phyloP scores from a whole-genome alignment of 2,113 vertebrate species.

The Chrysochloris asiatica region DNA sequence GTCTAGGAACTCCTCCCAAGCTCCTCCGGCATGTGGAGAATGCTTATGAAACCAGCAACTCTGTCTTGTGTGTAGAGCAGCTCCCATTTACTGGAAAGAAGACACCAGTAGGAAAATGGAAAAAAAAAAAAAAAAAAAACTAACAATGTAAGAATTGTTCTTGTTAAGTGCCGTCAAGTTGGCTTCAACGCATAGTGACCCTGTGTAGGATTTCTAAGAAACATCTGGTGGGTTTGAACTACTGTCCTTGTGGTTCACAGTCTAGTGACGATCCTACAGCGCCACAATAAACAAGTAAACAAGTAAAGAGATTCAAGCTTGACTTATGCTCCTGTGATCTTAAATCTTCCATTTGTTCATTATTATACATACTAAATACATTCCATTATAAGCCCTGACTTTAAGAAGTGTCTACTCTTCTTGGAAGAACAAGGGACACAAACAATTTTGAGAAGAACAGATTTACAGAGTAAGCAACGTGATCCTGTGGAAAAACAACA shows the following conservation, averaged over 20 bases:
- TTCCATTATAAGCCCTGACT: neutral
- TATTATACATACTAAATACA: neutral
- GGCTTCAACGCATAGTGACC: too few relatives aligned
- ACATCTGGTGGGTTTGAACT: too few relatives aligned
- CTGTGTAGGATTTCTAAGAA: too few relatives aligned
- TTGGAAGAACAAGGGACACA: neutral
- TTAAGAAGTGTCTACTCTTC: neutral
- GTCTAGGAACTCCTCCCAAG: neutral
- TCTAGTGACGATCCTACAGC: too few relatives aligned
- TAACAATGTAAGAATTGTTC: neutral
- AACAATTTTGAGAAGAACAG: neutral
- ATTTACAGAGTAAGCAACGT: neutral
- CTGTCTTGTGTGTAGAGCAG: neutral
- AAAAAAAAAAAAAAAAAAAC: neutral
- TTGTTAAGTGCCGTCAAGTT: too few relatives aligned
- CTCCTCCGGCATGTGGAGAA: conserved; percentile 29
- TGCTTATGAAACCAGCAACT: conserved; percentile 13
- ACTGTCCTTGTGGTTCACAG: too few relatives aligned
- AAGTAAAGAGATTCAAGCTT: neutral
- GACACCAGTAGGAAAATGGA: neutral
- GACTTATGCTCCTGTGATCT: neutral
- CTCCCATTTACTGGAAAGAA: neutral
- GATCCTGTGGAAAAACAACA: neutral
- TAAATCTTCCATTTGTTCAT: neutral
- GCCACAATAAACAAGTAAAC: too few relatives aligned